Base-by-base conservation (phyloP, 1,140 invertebrate genomes). In the Acromyrmex heyeri region DNA sequence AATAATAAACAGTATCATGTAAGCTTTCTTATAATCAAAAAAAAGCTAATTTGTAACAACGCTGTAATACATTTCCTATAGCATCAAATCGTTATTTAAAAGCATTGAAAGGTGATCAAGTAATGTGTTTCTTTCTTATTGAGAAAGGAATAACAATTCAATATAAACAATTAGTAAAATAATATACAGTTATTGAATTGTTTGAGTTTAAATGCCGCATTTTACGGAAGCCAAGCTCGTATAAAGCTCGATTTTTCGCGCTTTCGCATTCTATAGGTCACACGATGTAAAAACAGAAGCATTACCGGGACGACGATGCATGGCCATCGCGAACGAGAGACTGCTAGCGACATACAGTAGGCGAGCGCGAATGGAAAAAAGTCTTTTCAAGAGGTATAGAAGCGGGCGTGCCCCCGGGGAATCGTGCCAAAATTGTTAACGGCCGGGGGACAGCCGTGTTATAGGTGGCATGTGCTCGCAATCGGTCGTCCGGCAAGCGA, bases 341-440 rank as follows among this genome's bases (percentile, higher is more conserved):
- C 79, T 61, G 61, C 57, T 62, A 76, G 55, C 65, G 67, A 89
- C 65, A 70, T 81, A n/a, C 76, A 87, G 87, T 86, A 86, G 73
- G 67, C 86, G 86, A 81, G 77, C 24, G 85, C 44, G 85, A 88
- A 85, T 87, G 48, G 73, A 85, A 79, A 70, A 62, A 87, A 27
- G 75, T 61, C 70, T 73, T 67, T 69, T 59, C 85, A 79, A 76
- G 62, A 70, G 55, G 30, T 53, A 34, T 6, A 50, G 44, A 24
- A 34, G 78, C 65, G 65, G 48, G 64, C 53, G 53, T 24, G 72
- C 65, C 82, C 79, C 81, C 44, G 61, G 90, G 77, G 86, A 90
- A 79, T 83, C 89, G 89, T 91, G 90, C 90, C 90, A 90, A 91
- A 91, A 91, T 91, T 90, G 90, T 90, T 90, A 91, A 91, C 86